A percentile compares a stretch with the other conserved stretches of the same genome.
Evolutionary conservation across 1,140 invertebrate genomes (phyloP).

Genomic region (Goniozus legneri): DNA sequence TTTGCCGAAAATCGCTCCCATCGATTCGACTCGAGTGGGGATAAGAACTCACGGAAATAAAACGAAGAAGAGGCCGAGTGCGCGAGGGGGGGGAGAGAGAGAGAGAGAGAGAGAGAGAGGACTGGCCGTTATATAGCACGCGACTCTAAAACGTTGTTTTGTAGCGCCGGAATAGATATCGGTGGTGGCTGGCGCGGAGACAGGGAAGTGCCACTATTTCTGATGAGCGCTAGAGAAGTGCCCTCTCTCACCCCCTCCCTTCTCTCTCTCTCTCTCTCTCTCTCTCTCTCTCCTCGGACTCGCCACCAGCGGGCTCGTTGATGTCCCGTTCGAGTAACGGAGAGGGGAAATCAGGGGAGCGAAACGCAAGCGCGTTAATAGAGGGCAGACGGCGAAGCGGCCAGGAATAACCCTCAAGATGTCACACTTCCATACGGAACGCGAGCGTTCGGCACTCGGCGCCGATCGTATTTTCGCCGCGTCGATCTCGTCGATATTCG

Average conservation of each 20-base stretch:
- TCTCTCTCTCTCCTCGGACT: conserved; percentile 1
- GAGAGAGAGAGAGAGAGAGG: not conserved
- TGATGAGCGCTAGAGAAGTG: conserved; percentile 38
- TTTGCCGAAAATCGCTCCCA: too few relatives aligned
- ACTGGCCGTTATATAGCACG: not conserved
- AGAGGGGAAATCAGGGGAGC: conserved; percentile 18
- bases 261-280: conserved; percentile 4
- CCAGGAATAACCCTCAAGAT: conserved; percentile 54
- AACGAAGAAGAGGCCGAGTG: not conserved
- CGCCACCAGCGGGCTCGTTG: not conserved
- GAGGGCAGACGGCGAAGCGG: conserved; percentile 38
- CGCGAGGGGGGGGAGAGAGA: not conserved
- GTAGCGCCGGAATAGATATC: conserved; percentile 55
- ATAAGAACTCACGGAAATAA: too few relatives aligned
- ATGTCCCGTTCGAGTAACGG: too few relatives aligned
- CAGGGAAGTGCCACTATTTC: conserved; percentile 55
- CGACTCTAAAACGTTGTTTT: conserved; percentile 46
- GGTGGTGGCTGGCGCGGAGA: conserved; percentile 47
- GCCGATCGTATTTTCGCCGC: not conserved
- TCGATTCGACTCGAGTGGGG: too few relatives aligned
- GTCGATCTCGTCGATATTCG: too few relatives aligned
- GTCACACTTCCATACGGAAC: conserved; percentile 53
- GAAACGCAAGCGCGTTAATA: conserved; percentile 33
- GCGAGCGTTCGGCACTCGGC: not conserved
- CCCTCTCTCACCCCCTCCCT: not conserved